Conservation (phyloP, 2,888 invertebrate genomes). For the Melanargia galathea region DNA sequence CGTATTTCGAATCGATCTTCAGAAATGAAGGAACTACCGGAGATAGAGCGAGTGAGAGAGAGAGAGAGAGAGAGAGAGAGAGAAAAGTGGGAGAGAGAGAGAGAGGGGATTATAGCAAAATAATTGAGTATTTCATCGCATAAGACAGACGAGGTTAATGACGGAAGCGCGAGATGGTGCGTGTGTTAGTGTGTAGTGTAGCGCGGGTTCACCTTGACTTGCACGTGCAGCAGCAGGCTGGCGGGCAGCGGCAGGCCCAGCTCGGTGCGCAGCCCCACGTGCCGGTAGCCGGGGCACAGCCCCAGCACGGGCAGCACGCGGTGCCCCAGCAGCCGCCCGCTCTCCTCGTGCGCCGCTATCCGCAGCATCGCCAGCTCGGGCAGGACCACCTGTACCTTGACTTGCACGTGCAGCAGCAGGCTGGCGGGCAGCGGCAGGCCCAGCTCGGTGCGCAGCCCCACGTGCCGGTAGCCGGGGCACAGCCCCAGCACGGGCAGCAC, state of each 20-base stretch:
- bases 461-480: constrained; percentile 96
- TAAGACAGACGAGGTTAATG: constrained; percentile 16
- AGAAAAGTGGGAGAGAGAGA: too few species aligned
- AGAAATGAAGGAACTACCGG: too few species aligned
- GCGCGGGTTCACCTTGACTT: constrained; percentile 84
- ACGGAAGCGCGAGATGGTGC: constrained; percentile 18
- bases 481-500: constrained; percentile 95
- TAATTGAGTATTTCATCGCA: too few species aligned
- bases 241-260: constrained; percentile 94
- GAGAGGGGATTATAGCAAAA: too few species aligned
- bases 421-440: constrained; percentile 95
- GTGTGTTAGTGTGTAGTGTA: constrained; percentile 32
- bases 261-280: constrained; percentile 95
- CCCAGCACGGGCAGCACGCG: constrained; percentile 95
- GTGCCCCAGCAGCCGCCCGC: constrained; percentile 95
- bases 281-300: constrained; percentile 95
- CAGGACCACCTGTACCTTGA: constrained; percentile 93
- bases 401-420: constrained; percentile 93
- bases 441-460: constrained; percentile 93
- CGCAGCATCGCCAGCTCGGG: constrained; percentile 96
- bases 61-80: too few species aligned
- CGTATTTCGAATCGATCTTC: too few species aligned
- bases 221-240: constrained; percentile 93
- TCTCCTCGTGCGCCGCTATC: constrained; percentile 96
- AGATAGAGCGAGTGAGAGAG: too few species aligned